Conservation (phyloP, 2,113 vertebrate genomes). For the Burhinus oedicnemus region DNA sequence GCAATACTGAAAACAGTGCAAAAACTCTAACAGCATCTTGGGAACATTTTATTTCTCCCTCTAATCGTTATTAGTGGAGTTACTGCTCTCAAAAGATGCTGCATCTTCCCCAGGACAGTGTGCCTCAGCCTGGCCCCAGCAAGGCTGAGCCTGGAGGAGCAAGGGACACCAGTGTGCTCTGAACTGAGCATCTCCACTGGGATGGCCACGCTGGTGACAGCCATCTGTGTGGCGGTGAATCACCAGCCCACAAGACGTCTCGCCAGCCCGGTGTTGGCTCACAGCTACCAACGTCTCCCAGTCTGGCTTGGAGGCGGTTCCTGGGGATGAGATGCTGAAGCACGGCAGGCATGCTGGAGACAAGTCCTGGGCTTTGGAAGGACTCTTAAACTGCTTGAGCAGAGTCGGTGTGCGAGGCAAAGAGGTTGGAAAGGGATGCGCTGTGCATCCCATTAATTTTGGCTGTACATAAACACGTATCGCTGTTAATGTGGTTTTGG, state of each 20-base stretch:
- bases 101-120: accelerated
- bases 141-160: background rate
- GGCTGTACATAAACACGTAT: accelerated
- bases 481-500: accelerated
- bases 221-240: background rate
- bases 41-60: background rate
- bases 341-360: accelerated
- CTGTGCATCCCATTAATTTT: background rate
- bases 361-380: background rate
- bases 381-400: background rate
- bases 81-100: background rate
- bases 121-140: background rate
- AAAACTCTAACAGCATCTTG: background rate
- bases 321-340: background rate
- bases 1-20: background rate
- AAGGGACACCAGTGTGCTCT: accelerated
- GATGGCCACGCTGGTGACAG: background rate
- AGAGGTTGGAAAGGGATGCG: background rate
- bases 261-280: accelerated
- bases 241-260: background rate
- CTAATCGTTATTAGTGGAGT: background rate
- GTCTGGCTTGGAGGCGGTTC: background rate
- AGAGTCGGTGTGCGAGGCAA: accelerated
- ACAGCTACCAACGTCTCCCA: background rate
- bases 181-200: background rate